Percentiles rank a stretch among this genome's conserved stretches.
Evolutionary conservation across 2,888 invertebrate species (phyloP).

Genomic region (Nomada fabriciana): DNA sequence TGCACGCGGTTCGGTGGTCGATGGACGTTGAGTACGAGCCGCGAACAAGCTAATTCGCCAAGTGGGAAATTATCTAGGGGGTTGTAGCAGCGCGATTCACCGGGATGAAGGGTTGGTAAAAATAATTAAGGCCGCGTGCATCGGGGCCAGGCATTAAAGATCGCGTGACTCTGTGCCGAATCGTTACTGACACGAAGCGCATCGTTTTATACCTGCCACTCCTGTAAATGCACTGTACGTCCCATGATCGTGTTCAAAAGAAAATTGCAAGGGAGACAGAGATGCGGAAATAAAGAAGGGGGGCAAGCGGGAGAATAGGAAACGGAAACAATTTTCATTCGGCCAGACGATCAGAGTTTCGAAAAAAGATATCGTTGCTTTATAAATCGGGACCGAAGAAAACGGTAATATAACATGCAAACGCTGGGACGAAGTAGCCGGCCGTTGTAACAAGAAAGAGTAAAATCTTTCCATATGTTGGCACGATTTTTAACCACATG

Average conservation of each 20-base stretch:
- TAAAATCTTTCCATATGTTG: neutral
- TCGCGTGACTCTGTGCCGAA: conserved; percentile 71
- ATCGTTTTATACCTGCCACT: conserved; percentile 56
- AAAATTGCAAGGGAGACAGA: conserved; percentile 54
- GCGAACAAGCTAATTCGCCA: conserved; percentile 54
- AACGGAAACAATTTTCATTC: conserved; percentile 47
- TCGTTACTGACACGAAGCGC: conserved; percentile 75
- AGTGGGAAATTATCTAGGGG: conserved; percentile 34
- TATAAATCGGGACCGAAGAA: conserved; percentile 27
- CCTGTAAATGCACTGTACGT: conserved; percentile 22
- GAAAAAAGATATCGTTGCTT: conserved; percentile 49
- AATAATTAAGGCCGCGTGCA: conserved; percentile 61
- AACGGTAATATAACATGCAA: conserved; percentile 27
- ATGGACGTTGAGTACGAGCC: conserved; percentile 46
- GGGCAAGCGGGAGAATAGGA: neutral
- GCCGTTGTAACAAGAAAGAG: conserved; percentile 15
- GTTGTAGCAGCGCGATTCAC: conserved; percentile 15
- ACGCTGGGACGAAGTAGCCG: conserved; percentile 22
- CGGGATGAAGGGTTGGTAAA: conserved; percentile 45
- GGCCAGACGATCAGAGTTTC: conserved; percentile 25
- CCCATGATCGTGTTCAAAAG: conserved; percentile 47
- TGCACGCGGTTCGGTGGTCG: conserved; percentile 14
- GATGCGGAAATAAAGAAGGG: neutral
- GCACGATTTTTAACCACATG: neutral
- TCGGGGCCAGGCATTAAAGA: conserved; percentile 60